Evolutionary conservation across 1,140 invertebrate genomes (phyloP).

Genomic region (Drosophila ercepeae): DNA sequence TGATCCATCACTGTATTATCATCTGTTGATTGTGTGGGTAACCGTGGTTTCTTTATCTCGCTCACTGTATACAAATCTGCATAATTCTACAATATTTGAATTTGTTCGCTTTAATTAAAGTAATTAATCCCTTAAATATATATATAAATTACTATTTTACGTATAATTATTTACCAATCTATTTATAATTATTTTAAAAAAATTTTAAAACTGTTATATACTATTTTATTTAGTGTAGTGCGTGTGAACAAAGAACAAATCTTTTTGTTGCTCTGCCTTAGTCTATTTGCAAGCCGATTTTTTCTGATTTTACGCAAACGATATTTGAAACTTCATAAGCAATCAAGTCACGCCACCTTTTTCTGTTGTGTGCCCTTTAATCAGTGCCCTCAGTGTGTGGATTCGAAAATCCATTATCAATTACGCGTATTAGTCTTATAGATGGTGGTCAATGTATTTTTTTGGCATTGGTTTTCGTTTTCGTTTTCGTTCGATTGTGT

Average conservation of each 20-base stretch:
- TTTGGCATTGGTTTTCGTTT: conserved; percentile 55
- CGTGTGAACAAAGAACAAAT: conserved; percentile 48
- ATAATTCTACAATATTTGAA: conserved; percentile 14
- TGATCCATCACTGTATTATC: conserved; percentile 44
- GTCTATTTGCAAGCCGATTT: conserved; percentile 45
- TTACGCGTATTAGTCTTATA: conserved; percentile 37
- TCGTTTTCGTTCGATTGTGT: conserved; percentile 6
- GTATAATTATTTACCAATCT: conserved; percentile 32
- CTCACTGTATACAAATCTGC: conserved; percentile 8
- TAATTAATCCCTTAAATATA: conserved; percentile 25
- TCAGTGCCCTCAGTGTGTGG: neutral
- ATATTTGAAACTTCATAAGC: conserved; percentile 15
- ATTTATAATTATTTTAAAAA: conserved; percentile 42
- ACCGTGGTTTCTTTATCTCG: neutral
- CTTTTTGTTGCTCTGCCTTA: conserved; percentile 45
- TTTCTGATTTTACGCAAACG: conserved; percentile 4
- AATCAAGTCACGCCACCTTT: conserved; percentile 26
- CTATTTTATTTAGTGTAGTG: conserved; percentile 24
- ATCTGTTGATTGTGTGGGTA: conserved; percentile 6
- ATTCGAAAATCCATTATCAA: neutral
- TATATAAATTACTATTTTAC: conserved; percentile 41
- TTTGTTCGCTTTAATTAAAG: conserved; percentile 16
- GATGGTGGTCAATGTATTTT: conserved; percentile 59
- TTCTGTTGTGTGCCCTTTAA: conserved; percentile 13
- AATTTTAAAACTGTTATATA: conserved; percentile 24